A percentile compares a stretch with the other conserved stretches of the same genome.
Evolutionary conservation across 1,140 invertebrate species (phyloP).

Genomic region (Pissodes strobi): DNA sequence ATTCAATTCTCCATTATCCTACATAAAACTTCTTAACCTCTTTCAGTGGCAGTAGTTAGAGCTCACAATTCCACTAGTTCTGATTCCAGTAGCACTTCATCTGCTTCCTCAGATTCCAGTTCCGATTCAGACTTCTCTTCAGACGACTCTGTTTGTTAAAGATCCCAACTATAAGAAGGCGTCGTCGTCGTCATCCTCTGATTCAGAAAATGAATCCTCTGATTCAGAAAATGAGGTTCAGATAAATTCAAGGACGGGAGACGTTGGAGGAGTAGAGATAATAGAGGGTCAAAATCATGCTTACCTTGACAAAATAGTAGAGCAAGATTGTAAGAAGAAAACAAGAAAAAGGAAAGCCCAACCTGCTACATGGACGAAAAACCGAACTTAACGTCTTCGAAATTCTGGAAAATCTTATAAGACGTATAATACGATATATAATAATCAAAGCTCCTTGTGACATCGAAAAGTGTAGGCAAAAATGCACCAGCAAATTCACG

Average conservation of each 20-base stretch:
- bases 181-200: neutral
- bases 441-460: constrained; percentile 1
- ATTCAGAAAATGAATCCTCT: too few relatives aligned
- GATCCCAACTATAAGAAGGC: neutral
- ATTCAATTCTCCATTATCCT: too few relatives aligned
- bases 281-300: neutral
- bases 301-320: neutral
- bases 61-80: too few relatives aligned
- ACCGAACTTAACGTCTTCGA: neutral
- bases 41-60: too few relatives aligned
- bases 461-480: neutral
- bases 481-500: constrained; percentile 12
- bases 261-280: too few relatives aligned
- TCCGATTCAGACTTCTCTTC: neutral
- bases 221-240: too few relatives aligned
- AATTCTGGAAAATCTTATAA: constrained; percentile 7
- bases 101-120: neutral
- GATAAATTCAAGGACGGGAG: too few relatives aligned
- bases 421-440: neutral
- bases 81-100: too few relatives aligned
- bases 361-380: constrained; percentile 6
- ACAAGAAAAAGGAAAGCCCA: too few relatives aligned
- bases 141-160: neutral
- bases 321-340: too few relatives aligned
- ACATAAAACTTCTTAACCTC: too few relatives aligned